Evolutionary conservation across 2,888 invertebrate species (phyloP), one percentile per base, ranked within the genome.

Genomic region (Dynastes maya): DNA sequence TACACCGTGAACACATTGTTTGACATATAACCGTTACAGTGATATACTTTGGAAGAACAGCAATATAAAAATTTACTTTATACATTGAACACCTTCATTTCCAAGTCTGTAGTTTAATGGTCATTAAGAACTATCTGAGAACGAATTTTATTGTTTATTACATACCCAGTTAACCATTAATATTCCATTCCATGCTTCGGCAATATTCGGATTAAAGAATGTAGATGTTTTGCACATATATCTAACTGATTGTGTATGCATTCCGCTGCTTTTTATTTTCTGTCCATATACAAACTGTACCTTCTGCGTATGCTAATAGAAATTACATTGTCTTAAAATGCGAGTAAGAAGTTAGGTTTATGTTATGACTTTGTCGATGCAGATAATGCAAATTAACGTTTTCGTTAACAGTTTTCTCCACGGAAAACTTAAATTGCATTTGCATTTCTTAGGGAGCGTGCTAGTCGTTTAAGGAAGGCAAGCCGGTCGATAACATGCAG

Each of bases 1-100:
- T 88, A 82, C 89, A 89, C 83, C 88, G 87, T 83, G 89, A 88
- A 85, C 89, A 89, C 89, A 89, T 74, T 27, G 45, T 61, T 27
- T 49, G 45, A 3, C 27, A 27, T 74, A 61, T 61, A 40, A 74
- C 13, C 11, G 27, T 27, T 11, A 45, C 11, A 45, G 5, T 61
- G 9, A 45, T 27, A 63, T 61, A 63, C 22, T 45, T 61, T 27
- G n/a, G 40, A 37, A 72, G 40, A 58, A 61, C 40, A 11, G 8
- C 61, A 27, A 61, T 74, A 61, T 74, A 74, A 61, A 74, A 74
- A 61, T 61, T 45, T 49, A 74, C 72, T 74, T 74, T 74, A 74
- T 74, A 61, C 72, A 74, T 74, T 74, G 72, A 63, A 61, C 72
- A 74, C 61, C 40, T 61, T 61, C 72, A 74, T 74, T 74, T 27